Evolutionary conservation across 2,113 vertebrate species (phyloP), one percentile per base, ranked within the genome.

Genomic region (Lichenostomus cassidix): DNA sequence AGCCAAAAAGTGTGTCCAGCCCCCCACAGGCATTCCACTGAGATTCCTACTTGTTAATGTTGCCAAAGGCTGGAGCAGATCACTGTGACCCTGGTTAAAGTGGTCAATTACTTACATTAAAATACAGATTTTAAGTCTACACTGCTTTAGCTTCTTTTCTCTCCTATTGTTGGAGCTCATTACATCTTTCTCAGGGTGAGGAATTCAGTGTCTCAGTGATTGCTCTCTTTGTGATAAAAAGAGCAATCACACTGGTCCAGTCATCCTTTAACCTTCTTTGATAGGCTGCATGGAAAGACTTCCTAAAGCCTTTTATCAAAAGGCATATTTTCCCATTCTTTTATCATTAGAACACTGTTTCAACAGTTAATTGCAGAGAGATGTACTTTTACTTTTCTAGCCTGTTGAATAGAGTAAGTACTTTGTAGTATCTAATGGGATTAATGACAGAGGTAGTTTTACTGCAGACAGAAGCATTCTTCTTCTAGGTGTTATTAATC

Each of bases 11-110:
- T 7, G 22, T 62, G 39, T 53, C 11, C 1, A 16, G 23, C 5
- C 49, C 42, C 41, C 5, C 0, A 1, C 47, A 2, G 5, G 69
- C 15, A 0, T 37, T 33, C 58, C 0, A 0, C 24, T 28, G 0
- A 7, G 10, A 25, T 75, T 65, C 47, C 35, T 58, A 2, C 53
- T 64, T 60, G 59, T 83, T 83, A 41, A 21, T 25, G 5, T 41
- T 85, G 60, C 19, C 35, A 52, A 42, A 64, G 37, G 12, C 47
- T 50, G 52, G 33, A 63, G 35, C 55, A 77, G 76, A 25, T 67
- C 69, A 2, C 52, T n/a, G 3, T 82, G 80, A 62, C 83, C 52
- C 31, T 44, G 35, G 44, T 89, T 90, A 17, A 39, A 60, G 42
- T 29, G 31, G 5, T 50, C 53, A 46, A 10, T 91, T 63, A 15